A percentile compares a stretch with the other conserved stretches of the same genome.
These are phyloP conservation scores for Urocyon cinereoargenteus DNA, from an alignment of 2,797 vertebrate genomes.

Conservation along the genomic window DNA sequence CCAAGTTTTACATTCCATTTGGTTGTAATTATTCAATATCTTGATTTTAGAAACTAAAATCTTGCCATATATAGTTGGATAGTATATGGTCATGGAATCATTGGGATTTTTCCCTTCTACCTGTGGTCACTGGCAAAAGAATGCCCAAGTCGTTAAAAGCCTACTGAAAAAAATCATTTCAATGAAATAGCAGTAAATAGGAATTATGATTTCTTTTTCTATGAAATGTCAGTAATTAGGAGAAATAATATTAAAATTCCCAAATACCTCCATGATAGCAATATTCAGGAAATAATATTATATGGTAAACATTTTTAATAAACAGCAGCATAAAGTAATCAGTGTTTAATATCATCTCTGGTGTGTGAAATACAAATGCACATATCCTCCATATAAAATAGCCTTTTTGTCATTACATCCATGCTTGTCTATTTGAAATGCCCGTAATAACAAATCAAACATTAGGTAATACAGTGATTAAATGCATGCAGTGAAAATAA, in stretches of 20 bases:
- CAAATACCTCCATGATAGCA: conserved; percentile 47
- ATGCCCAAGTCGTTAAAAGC: conserved; percentile 25
- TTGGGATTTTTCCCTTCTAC: not conserved
- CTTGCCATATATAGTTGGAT: not conserved
- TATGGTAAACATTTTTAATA: conserved; percentile 88
- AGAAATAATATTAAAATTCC: conserved; percentile 63
- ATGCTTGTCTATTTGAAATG: conserved; percentile 89
- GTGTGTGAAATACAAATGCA: conserved; percentile 89
- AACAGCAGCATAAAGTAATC: conserved; percentile 90
- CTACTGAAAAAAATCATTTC: conserved; percentile 17
- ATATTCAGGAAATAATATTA: conserved; percentile 74
- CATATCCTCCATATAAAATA: conserved; percentile 86
- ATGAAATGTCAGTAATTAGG: conserved; percentile 48
- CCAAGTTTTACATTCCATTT: not conserved
- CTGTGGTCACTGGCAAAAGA: conserved; percentile 15
- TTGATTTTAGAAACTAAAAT: conserved; percentile 58
- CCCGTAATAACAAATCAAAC: conserved; percentile 87
- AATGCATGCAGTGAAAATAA: conserved; percentile 89
- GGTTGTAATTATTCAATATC: conserved; percentile 37
- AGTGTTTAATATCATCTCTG: conserved; percentile 90
- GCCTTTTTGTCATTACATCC: conserved; percentile 85
- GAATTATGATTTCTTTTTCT: conserved; percentile 47
- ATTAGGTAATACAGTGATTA: conserved; percentile 89
- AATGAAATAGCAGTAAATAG: conserved; percentile 31
- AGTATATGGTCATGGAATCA: conserved; percentile 1